Evolutionary conservation across 2,797 vertebrate genomes (phyloP).

Genomic region (Melanotaenia parkinsoni): DNA sequence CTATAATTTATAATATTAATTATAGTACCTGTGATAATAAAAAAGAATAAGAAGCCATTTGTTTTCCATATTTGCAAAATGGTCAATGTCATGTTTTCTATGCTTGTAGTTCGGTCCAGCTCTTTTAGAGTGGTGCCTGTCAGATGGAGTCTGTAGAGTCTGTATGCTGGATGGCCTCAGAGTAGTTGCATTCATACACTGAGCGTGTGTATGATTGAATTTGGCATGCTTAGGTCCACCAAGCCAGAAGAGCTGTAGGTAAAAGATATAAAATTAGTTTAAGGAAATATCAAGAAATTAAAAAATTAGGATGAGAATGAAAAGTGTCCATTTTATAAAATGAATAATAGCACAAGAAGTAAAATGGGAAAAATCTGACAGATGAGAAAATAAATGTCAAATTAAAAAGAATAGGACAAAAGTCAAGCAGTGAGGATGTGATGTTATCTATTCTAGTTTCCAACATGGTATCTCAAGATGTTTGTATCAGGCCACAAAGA

Average conservation of each 20-base stretch:
- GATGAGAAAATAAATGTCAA: slow-evolving; percentile 27
- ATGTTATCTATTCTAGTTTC: slow-evolving; percentile 50
- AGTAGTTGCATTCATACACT: neutral
- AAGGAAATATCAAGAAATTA: slow-evolving; percentile 1
- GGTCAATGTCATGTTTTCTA: neutral
- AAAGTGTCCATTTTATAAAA: neutral
- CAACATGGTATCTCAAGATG: slow-evolving; percentile 54
- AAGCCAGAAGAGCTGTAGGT: neutral
- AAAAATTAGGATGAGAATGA: neutral
- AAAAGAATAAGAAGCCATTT: neutral
- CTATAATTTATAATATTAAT: too few relatives aligned
- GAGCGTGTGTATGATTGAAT: slow-evolving; percentile 17
- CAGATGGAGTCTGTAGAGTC: too few relatives aligned
- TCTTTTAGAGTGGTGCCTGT: neutral
- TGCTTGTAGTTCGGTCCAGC: slow-evolving; percentile 1
- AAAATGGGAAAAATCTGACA: slow-evolving; percentile 1
- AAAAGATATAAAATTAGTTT: slow-evolving; percentile 6
- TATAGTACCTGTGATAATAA: neutral
- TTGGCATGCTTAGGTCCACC: slow-evolving; percentile 3
- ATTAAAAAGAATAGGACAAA: slow-evolving; percentile 29
- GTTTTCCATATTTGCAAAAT: slow-evolving; percentile 14
- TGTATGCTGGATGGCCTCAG: neutral
- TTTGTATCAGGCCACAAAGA: slow-evolving; percentile 58
- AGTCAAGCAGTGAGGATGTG: slow-evolving; percentile 23
- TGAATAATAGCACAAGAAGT: neutral